Conservation (phyloP, 2,888 invertebrate species). For the Catocala nupta region DNA sequence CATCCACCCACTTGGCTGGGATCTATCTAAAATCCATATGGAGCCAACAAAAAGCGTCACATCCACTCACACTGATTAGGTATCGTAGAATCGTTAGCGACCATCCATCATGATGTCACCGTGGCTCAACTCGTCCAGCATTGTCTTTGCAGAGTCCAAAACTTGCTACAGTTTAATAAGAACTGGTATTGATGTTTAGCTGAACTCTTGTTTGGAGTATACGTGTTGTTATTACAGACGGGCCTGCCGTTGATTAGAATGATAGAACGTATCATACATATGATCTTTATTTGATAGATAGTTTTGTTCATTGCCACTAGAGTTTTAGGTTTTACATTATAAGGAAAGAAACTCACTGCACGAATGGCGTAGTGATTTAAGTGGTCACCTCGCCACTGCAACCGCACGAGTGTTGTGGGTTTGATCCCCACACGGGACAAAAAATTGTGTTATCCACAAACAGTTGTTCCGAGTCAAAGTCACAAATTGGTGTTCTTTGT, state of each 20-base stretch:
- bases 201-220: conserved; percentile 22
- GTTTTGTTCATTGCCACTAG: no score
- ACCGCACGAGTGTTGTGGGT: no score
- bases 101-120: conserved; percentile 68
- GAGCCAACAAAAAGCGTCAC: conserved; percentile 43
- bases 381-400: no score
- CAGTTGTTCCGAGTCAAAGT: no score
- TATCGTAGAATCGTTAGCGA: conserved; percentile 59
- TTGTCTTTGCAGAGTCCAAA: conserved; percentile 57
- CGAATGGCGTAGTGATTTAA: no score
- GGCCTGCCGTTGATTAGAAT: neutral
- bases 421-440: no score
- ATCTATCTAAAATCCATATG: conserved; percentile 37
- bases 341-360: no score
- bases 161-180: conserved; percentile 49
- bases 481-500: no score
- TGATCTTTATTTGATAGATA: no score
- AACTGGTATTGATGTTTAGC: conserved; percentile 46
- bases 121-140: conserved; percentile 56
- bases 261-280: neutral
- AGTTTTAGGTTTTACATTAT: neutral
- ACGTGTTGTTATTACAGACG: conserved; percentile 4
- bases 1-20: neutral
- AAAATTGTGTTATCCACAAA: no score
- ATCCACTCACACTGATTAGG: conserved; percentile 60